Conservation (phyloP, 2,113 vertebrate genomes). For the Ammodytes marinus region DNA sequence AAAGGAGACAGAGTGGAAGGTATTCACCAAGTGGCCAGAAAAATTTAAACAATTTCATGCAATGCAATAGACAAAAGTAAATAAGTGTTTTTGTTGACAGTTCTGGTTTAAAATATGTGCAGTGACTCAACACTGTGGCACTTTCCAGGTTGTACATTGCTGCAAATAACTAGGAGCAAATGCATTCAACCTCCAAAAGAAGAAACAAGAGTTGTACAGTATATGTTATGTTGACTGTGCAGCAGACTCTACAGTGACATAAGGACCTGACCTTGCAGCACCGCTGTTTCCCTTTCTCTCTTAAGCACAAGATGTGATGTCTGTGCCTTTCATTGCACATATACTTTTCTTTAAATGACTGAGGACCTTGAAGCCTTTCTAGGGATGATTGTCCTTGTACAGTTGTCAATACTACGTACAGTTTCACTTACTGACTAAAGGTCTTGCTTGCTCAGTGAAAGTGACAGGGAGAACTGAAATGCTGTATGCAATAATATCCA, state of each 20-base stretch:
- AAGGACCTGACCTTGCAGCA: neutral
- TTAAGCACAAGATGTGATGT: neutral
- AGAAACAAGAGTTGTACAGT: neutral
- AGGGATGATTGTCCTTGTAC: neutral
- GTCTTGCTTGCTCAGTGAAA: neutral
- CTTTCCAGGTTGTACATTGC: neutral
- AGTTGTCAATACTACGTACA: neutral
- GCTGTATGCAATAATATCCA: neutral
- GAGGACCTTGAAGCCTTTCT: neutral
- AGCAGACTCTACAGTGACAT: neutral
- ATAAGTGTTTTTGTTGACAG: neutral
- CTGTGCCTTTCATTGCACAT: neutral
- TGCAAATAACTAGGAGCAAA: neutral
- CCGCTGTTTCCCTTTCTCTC: neutral
- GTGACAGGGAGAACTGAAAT: neutral
- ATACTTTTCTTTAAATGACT: neutral
- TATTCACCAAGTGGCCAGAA: conserved; percentile 1
- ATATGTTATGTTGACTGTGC: neutral
- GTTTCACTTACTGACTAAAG: neutral
- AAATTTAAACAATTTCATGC: conserved; percentile 31
- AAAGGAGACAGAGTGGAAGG: neutral
- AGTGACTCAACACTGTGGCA: neutral
- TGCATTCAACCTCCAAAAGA: neutral
- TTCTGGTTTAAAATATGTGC: neutral
- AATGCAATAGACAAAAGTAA: neutral